phyloP scores from a whole-genome alignment of 2,797 vertebrate genomes.

The Gambelia wislizenii region DNA sequence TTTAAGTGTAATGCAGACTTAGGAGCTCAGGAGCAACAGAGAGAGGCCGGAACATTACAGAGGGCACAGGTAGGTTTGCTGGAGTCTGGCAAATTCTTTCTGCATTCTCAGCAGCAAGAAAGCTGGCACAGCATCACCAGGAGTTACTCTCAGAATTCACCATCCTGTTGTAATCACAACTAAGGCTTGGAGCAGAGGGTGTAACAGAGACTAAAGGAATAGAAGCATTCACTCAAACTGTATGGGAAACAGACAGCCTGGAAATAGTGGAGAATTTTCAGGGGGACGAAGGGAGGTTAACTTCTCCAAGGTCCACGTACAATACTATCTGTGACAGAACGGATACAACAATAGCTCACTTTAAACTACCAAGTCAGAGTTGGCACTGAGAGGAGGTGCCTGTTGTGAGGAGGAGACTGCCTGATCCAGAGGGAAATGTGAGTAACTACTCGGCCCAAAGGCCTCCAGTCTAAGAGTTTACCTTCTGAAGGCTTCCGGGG shows the following conservation, averaged over 20 bases:
- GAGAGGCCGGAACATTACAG: constrained; percentile 35
- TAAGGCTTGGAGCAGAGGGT: not conserved
- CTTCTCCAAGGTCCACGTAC: too few species aligned
- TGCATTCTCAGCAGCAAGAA: not conserved
- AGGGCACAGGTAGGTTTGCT: not conserved
- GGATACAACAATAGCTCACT: too few species aligned
- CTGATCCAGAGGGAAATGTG: too few species aligned
- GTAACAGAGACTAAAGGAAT: not conserved
- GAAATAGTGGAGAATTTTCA: not conserved
- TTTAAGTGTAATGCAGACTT: constrained; percentile 39
- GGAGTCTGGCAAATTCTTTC: constrained; percentile 21
- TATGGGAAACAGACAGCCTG: not conserved
- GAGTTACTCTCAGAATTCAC: not conserved
- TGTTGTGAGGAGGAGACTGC: too few species aligned
- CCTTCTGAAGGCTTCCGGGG: too few species aligned
- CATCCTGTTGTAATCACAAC: not conserved
- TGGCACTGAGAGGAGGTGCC: fast-evolving
- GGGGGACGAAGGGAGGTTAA: not conserved
- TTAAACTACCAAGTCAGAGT: not conserved
- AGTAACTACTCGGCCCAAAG: not conserved
- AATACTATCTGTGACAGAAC: not conserved
- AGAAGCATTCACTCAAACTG: not conserved
- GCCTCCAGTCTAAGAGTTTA: not conserved
- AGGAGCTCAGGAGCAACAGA: constrained; percentile 38
- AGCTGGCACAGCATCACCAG: not conserved